Conservation (phyloP, 2,797 vertebrate species). For the Perodicticus potto region DNA sequence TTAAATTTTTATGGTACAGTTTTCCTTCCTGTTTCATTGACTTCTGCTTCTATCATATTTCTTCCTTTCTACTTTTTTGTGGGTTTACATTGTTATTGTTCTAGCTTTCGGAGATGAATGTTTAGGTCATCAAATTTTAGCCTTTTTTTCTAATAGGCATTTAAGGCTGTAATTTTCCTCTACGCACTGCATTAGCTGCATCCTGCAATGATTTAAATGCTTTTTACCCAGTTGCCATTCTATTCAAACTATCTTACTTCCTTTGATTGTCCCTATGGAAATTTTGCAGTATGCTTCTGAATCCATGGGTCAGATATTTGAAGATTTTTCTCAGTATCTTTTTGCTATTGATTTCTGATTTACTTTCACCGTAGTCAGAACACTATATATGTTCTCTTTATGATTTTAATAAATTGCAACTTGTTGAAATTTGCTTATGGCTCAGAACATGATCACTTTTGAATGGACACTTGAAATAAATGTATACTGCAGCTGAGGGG, state of each 20-base stretch:
- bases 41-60: conserved; percentile 36
- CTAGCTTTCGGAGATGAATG: conserved; percentile 6
- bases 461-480: neutral
- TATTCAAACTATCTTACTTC: conserved; percentile 1
- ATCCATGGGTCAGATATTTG: neutral
- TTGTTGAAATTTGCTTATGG: neutral
- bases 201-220: neutral
- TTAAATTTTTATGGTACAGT: conserved; percentile 17
- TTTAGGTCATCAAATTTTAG: conserved; percentile 37
- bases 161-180: conserved; percentile 19
- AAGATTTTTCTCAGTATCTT: neutral
- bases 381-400: neutral
- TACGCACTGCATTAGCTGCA: neutral
- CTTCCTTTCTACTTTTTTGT: neutral
- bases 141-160: neutral
- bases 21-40: conserved; percentile 19
- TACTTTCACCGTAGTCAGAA: neutral
- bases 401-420: conserved; percentile 28
- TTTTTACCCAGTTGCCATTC: neutral
- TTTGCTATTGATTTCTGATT: neutral
- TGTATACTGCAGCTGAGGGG: neutral
- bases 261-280: conserved; percentile 11
- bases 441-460: neutral
- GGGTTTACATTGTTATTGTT: conserved; percentile 34
- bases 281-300: neutral